Conservation (phyloP, 2,797 vertebrate species). For the Hydrocynus forskahlii region DNA sequence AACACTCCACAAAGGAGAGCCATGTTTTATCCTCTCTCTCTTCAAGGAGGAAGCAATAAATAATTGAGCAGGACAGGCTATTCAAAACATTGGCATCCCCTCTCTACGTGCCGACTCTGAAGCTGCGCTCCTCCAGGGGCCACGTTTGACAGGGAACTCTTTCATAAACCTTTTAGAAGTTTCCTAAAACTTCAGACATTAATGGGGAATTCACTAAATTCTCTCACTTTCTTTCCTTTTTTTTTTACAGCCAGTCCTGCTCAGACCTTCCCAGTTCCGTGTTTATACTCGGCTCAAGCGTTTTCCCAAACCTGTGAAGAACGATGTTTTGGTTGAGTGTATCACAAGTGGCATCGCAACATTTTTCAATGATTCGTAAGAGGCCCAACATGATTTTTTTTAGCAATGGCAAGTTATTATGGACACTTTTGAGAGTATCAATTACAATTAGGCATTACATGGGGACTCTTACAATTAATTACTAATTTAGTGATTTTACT, state of each 20-base stretch:
- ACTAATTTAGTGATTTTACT: too few relatives aligned
- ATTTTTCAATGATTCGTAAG: background rate
- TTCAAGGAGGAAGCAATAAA: slow-evolving; percentile 79
- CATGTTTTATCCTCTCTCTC: slow-evolving; percentile 66
- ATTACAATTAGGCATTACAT: too few relatives aligned
- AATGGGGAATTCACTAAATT: slow-evolving; percentile 12
- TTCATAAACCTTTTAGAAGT: slow-evolving; percentile 32
- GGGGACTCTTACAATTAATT: too few relatives aligned
- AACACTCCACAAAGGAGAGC: slow-evolving; percentile 68
- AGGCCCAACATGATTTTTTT: background rate
- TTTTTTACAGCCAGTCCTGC: slow-evolving; percentile 1
- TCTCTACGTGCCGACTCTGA: slow-evolving; percentile 61
- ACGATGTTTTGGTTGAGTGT: background rate
- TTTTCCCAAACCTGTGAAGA: slow-evolving; percentile 11
- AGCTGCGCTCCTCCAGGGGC: slow-evolving; percentile 19
- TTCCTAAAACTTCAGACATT: slow-evolving; percentile 31
- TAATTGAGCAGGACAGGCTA: slow-evolving; percentile 67
- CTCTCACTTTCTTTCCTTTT: background rate
- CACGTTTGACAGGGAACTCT: slow-evolving; percentile 12
- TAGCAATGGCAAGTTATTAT: background rate
- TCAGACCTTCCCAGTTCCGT: background rate
- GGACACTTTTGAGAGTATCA: too few relatives aligned
- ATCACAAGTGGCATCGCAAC: background rate
- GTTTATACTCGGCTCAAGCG: slow-evolving; percentile 7
- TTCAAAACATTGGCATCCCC: slow-evolving; percentile 62